phyloP scores from a whole-genome alignment of 2,797 vertebrate genomes.

The Eidolon dupreanum region DNA sequence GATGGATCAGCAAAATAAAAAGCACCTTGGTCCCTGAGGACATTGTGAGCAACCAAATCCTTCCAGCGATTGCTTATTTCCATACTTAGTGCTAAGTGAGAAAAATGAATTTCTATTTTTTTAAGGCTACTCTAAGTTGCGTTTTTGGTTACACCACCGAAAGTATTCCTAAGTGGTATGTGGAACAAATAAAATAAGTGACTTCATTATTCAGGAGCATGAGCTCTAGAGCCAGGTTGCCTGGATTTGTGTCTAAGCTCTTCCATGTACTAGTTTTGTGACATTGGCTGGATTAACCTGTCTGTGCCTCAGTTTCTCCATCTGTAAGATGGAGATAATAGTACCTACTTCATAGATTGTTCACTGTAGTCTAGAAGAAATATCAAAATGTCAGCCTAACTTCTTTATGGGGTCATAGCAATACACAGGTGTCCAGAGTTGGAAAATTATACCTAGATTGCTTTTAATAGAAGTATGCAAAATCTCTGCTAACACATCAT shows the following conservation, averaged over 20 bases:
- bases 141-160: not conserved
- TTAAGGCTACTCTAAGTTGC: not conserved
- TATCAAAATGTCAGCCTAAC: not conserved
- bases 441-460: not conserved
- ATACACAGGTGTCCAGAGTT: not conserved
- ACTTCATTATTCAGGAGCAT: not conserved
- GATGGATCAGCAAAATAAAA: not conserved
- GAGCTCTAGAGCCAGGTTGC: not conserved
- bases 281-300: not conserved
- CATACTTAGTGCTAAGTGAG: not conserved
- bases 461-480: not conserved
- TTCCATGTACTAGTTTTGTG: not conserved
- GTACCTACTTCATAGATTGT: not conserved
- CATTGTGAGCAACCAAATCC: fast-evolving
- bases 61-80: not conserved
- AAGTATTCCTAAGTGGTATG: not conserved
- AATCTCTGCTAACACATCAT: not conserved
- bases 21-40: not conserved
- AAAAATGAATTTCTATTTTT: not conserved
- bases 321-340: not conserved
- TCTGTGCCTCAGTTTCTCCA: not conserved
- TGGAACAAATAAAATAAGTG: not conserved
- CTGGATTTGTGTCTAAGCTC: not conserved
- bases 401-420: not conserved
- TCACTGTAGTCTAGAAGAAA: not conserved